Evolutionary conservation across 1,140 invertebrate species (phyloP).

Genomic region (Drosophila pallidifrons): DNA sequence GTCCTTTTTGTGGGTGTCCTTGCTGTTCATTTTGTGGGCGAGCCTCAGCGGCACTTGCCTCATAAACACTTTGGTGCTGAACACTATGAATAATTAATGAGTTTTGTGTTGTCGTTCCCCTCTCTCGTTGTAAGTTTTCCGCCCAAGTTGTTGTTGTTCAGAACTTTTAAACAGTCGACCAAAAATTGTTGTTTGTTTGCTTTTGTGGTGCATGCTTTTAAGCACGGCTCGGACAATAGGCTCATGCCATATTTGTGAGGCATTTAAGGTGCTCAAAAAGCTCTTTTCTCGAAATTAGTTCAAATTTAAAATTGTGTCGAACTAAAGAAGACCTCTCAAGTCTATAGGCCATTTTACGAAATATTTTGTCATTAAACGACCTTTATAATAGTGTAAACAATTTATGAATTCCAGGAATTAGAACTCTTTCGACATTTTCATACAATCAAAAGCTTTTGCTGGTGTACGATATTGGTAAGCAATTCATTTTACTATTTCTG

Average conservation of each 20-base stretch:
- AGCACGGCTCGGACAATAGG: slow-evolving; percentile 36
- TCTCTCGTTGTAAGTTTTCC: slow-evolving; percentile 32
- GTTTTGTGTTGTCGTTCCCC: slow-evolving; percentile 51
- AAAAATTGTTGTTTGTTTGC: slow-evolving; percentile 21
- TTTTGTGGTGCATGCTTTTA: slow-evolving; percentile 52
- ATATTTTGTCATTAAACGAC: background rate
- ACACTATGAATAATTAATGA: slow-evolving; percentile 82
- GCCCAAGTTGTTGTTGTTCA: slow-evolving; percentile 9
- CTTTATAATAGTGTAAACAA: background rate
- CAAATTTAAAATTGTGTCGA: slow-evolving; percentile 2
- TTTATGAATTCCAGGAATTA: background rate
- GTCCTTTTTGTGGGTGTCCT: slow-evolving; percentile 51
- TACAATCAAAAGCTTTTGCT: too few relatives aligned
- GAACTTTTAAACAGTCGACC: slow-evolving; percentile 38
- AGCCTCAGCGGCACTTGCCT: slow-evolving; percentile 53
- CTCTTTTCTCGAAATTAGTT: background rate
- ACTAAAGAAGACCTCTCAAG: background rate
- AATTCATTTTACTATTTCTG: background rate
- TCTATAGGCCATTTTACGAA: background rate
- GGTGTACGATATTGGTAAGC: background rate
- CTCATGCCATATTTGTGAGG: slow-evolving; percentile 64
- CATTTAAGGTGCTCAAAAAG: slow-evolving; percentile 51
- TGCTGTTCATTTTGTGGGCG: slow-evolving; percentile 71
- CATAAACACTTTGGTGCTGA: slow-evolving; percentile 79
- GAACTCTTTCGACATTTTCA: too few relatives aligned